Base-by-base conservation (phyloP, 2,797 vertebrate genomes). In the Pipistrellus pygmaeus region DNA sequence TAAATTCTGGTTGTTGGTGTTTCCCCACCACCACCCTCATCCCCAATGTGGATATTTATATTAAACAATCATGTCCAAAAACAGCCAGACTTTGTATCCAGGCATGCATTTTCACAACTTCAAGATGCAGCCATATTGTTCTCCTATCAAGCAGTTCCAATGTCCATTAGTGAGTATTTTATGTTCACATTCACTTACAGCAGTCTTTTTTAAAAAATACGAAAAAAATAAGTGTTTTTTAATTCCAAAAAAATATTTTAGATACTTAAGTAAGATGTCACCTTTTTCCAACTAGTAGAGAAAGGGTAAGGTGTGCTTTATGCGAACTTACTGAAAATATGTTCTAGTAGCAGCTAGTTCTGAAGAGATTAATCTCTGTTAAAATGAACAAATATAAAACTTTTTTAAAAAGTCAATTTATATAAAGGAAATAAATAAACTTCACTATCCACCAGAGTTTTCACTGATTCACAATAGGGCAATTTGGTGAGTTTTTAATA, bases 351-450 rank as follows among this genome's bases (percentile, higher is more conserved):
- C 46, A 76, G 11, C 73, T 53, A 89, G 18, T n/a, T 93, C 55
- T 85, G 15, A 95, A 90, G 62, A 87, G 46, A 80, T 15, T 30
- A 53, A 87, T 78, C 23, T 89, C 18, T 92, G 25, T 44, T 72
- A 85, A 94, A 75, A 85, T 53, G 46, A 46, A 20, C 41, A 73
- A 64, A 88, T 11, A 77, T 1, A 20, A 91, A 95, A 35, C 41
- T 72, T 69, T 23, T 72, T 44, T 35, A 4, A 76, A 62, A 71
- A 86, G 18, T 23, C 25, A 48, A 23, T 90, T 72, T 55, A 32
- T 15, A 51, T 53, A 44, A 35, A 2, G 4, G 14, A 91, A 81
- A 25, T 76, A 51, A 53, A 53, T 14, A 87, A 84, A 75, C 18
- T 82, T 88, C 25, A 81, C 30, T 76, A 71, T 25, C 27, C 11